phyloP scores from a whole-genome alignment of 2,797 vertebrate genomes.

The Cyclopterus lumpus region DNA sequence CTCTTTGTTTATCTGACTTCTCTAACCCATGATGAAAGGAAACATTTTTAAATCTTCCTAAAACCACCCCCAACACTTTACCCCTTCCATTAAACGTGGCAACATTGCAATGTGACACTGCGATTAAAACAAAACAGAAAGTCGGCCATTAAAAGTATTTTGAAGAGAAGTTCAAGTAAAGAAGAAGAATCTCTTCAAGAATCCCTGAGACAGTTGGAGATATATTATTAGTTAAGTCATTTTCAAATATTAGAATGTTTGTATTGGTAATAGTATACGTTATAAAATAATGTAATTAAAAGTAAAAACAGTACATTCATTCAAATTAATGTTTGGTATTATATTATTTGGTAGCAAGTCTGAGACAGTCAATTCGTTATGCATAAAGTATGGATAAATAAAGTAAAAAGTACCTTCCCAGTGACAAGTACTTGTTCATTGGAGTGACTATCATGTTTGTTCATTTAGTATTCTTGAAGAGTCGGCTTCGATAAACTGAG shows the following conservation, averaged over 20 bases:
- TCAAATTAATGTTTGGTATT: neutral
- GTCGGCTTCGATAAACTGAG: conserved; percentile 1
- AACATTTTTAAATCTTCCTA: neutral
- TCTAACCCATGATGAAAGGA: neutral
- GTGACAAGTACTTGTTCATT: neutral
- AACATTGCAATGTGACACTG: neutral
- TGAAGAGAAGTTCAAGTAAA: neutral
- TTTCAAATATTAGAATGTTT: neutral
- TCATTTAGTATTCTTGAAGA: conserved; percentile 1
- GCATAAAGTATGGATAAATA: neutral
- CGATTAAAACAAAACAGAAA: neutral
- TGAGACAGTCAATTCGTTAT: neutral
- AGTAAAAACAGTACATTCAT: neutral
- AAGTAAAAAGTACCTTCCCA: neutral
- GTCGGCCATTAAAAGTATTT: neutral
- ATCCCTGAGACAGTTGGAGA: neutral
- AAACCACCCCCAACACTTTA: neutral
- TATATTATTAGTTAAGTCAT: neutral
- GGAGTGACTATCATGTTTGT: neutral
- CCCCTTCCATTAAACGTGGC: neutral
- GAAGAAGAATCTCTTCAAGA: neutral
- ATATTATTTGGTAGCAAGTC: neutral
- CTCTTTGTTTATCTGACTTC: neutral
- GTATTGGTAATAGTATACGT: neutral
- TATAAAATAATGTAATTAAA: neutral